phyloP scores from a whole-genome alignment of 2,797 vertebrate species.

The Sebastes hubbsi region DNA sequence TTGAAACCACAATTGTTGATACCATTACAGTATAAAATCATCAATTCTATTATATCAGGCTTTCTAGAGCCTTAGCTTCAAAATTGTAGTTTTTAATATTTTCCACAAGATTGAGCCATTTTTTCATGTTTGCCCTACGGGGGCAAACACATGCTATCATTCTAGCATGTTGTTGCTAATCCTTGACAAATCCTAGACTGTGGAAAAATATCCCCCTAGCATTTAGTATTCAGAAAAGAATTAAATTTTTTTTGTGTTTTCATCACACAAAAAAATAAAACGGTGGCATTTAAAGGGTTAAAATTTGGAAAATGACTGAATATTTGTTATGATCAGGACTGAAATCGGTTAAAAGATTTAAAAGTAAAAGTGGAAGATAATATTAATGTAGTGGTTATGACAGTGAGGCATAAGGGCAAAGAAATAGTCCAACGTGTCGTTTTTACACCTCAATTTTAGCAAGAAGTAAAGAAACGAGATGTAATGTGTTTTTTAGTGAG shows the following conservation, averaged over 20 bases:
- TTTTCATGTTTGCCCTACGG: too few relatives aligned
- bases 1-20: too few relatives aligned
- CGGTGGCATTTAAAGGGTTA: not conserved
- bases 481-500: not conserved
- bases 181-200: too few relatives aligned
- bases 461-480: not conserved
- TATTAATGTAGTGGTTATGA: too few relatives aligned
- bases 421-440: not conserved
- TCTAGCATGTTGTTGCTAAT: accelerated
- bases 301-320: not conserved
- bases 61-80: not conserved
- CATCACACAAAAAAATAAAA: not conserved
- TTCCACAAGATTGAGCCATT: too few relatives aligned
- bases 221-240: too few relatives aligned
- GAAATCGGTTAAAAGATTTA: not conserved
- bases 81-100: too few relatives aligned
- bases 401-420: not conserved
- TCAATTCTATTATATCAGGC: too few relatives aligned
- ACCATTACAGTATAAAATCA: too few relatives aligned
- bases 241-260: not conserved
- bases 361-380: accelerated
- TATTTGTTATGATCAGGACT: not conserved
- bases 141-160: too few relatives aligned
- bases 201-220: too few relatives aligned
- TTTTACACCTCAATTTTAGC: too few relatives aligned